Base-by-base conservation (phyloP, 2,113 vertebrate species). In the Hyla sarda region DNA sequence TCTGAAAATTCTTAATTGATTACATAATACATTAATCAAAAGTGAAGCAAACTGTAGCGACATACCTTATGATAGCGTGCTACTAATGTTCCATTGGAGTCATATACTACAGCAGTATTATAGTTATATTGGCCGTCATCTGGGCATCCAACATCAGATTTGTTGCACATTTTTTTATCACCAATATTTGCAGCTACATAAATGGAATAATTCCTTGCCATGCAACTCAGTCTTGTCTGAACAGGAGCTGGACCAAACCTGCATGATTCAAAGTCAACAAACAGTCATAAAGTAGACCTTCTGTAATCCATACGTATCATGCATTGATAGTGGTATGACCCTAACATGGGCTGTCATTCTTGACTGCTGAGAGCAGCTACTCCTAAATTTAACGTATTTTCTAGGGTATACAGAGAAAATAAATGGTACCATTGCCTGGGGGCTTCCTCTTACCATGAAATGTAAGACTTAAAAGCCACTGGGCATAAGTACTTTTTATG, bases 151-250 rank as follows among this genome's bases (percentile, higher is more conserved):
- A 37, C 25, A 23, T 92, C 87, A 52, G 54, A 88, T 60, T 17
- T 32, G 71, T 87, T 89, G 23, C 87, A 90, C 0, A 0, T 13
- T 37, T 93, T 93, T 85, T 89, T 90, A 71, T 92, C 91, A 28
- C 88, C 87, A 89, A 93, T 94, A 91, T 96, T 97, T 32, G 90
- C 96, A 91, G 95, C 94, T 45, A 96, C 45, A 82, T 93, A 96
- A 82, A 97, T 91, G 3, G 83, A 90, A 87, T 95, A 85, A 17
- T 87, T 89, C 17, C 90, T 95, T 0, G 89, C 93, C 90, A 97
- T 91, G 54, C 95, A 97, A 91, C 95, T 97, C 84, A 96, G 88
- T 23, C 90, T 90, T 88, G 86, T 74, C 87, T 90, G 90, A 32
- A 92, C 2, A 0, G 74, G 84, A n/a, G 88, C 85, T 10, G 10